phyloP scores from a whole-genome alignment of 1,140 invertebrate species.

The Prorops nasuta region DNA sequence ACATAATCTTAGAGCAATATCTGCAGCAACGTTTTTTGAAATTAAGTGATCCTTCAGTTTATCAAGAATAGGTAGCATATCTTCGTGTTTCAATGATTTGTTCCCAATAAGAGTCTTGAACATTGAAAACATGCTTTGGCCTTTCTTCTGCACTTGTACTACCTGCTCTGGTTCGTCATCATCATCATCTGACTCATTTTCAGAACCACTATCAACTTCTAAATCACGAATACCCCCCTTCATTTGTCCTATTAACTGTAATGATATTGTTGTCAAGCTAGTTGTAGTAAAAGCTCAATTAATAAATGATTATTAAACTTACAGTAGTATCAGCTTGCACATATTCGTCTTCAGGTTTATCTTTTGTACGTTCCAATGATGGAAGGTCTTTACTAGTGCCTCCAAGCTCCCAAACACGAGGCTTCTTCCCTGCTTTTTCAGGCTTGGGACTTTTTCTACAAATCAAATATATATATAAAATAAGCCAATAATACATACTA shows the following conservation, averaged over 20 bases:
- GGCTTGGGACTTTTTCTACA: conserved; percentile 66
- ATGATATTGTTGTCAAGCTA: conserved; percentile 19
- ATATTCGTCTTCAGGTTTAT: conserved; percentile 68
- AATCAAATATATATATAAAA: too few relatives aligned
- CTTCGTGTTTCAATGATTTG: conserved; percentile 70
- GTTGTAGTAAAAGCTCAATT: background rate
- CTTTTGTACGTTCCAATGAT: conserved; percentile 80
- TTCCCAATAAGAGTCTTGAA: conserved; percentile 86
- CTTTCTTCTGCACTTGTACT: conserved; percentile 39
- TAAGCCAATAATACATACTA: too few relatives aligned
- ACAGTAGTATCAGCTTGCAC: conserved; percentile 66
- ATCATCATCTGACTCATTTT: conserved; percentile 51
- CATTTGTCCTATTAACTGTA: conserved; percentile 80
- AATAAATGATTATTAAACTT: conserved; percentile 24
- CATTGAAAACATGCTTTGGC: conserved; percentile 72
- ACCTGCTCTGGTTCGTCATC: conserved; percentile 39
- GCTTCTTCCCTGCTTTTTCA: conserved; percentile 83
- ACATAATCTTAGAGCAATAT: conserved; percentile 93
- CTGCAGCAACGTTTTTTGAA: conserved; percentile 95
- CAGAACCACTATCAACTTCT: conserved; percentile 60
- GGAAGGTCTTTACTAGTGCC: conserved; percentile 79
- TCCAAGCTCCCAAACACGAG: conserved; percentile 84
- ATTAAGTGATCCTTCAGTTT: conserved; percentile 97
- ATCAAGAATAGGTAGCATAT: conserved; percentile 85
- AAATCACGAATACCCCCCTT: conserved; percentile 70